Conservation (phyloP, 1,140 invertebrate genomes). For the Pentalonia nigronervosa region DNA sequence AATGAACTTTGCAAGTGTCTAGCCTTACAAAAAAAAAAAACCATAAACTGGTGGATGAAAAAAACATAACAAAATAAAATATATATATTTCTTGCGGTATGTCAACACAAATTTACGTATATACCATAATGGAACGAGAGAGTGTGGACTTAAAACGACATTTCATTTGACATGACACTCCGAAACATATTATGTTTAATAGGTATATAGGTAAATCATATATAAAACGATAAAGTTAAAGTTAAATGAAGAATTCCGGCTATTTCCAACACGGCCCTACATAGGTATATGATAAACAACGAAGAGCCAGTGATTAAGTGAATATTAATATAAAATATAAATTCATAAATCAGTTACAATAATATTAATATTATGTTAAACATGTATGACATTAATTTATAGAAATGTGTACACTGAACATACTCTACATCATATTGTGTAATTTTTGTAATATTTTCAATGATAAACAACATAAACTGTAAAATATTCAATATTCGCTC, state of each 20-base stretch:
- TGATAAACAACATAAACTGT: no score
- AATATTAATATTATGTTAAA: not conserved
- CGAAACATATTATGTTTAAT: no score
- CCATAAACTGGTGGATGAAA: no score
- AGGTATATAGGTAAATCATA: no score
- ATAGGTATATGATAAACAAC: no score
- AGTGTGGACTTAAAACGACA: not conserved
- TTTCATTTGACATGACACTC: no score
- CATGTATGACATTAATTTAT: not conserved
- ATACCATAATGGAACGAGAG: not conserved
- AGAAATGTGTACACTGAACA: not conserved
- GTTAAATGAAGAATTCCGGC: not conserved
- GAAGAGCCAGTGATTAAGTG: not conserved
- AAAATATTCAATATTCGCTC: no score
- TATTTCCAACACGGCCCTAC: not conserved
- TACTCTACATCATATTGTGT: not conserved
- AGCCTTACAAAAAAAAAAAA: no score
- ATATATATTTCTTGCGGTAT: not conserved
- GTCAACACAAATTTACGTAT: not conserved
- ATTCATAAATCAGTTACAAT: not conserved
- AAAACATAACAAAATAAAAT: not conserved
- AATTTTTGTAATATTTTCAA: not conserved
- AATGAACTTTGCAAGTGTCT: not conserved
- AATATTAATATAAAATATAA: not conserved
- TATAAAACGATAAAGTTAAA: not conserved